Evolutionary conservation across 2,888 invertebrate species (phyloP).

Genomic region (Tachina lurida): DNA sequence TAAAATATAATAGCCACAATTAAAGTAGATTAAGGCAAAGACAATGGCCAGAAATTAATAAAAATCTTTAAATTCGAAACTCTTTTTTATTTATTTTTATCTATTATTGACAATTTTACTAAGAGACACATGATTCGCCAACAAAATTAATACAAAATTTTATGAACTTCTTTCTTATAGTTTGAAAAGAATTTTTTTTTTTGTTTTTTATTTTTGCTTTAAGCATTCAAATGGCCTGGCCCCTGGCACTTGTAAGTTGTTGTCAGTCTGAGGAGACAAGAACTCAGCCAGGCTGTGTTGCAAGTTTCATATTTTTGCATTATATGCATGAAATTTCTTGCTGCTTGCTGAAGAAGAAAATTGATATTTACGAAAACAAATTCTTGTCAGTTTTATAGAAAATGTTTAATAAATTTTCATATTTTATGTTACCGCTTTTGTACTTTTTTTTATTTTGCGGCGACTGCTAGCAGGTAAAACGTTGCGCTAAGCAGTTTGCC

Average conservation of each 20-base stretch:
- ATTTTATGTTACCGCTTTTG: slow-evolving; percentile 71
- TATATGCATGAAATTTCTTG: not conserved
- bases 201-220: not conserved
- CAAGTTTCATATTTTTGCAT: slow-evolving; percentile 1
- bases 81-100: not conserved
- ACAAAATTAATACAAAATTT: slow-evolving; percentile 35
- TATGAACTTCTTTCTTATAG: slow-evolving; percentile 16
- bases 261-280: not conserved
- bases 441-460: slow-evolving; percentile 4
- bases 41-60: slow-evolving; percentile 26
- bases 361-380: slow-evolving; percentile 67
- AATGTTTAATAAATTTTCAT: slow-evolving; percentile 72
- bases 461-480: slow-evolving; percentile 29
- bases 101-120: not conserved
- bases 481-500: not conserved
- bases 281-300: not conserved
- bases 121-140: not conserved
- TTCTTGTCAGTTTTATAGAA: slow-evolving; percentile 72
- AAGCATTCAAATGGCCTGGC: not conserved
- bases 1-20: slow-evolving; percentile 29
- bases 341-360: slow-evolving; percentile 27
- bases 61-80: slow-evolving; percentile 11
- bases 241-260: not conserved
- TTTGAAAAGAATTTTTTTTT: not conserved
- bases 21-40: slow-evolving; percentile 39